Percentiles rank a stretch among this genome's conserved stretches.
Evolutionary conservation across 1,140 invertebrate genomes (phyloP).

Genomic region (Pseudomyrmex dendroicus): DNA sequence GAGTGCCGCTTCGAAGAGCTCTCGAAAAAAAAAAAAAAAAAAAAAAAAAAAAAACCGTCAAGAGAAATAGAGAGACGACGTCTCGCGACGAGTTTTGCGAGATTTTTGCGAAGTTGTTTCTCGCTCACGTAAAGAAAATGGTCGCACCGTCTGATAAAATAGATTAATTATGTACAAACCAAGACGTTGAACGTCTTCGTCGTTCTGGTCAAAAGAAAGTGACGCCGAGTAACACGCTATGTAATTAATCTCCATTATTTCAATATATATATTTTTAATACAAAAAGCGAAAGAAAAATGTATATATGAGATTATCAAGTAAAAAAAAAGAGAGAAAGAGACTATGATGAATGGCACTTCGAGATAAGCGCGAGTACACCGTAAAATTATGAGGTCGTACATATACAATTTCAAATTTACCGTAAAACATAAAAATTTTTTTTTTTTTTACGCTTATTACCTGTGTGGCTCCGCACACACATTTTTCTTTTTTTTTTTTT

Average conservation of each 20-base stretch:
- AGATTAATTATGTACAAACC: slow-evolving; percentile 10
- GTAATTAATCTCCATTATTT: slow-evolving; percentile 47
- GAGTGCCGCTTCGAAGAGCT: slow-evolving; percentile 6
- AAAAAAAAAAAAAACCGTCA: not conserved
- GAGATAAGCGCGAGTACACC: slow-evolving; percentile 44
- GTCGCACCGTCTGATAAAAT: not conserved
- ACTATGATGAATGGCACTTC: slow-evolving; percentile 41
- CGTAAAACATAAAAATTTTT: slow-evolving; percentile 17
- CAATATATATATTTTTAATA: not conserved
- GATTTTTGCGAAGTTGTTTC: too few relatives aligned
- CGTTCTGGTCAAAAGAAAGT: not conserved
- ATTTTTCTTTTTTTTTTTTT: too few relatives aligned
- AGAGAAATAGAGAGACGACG: not conserved
- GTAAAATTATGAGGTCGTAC: slow-evolving; percentile 43
- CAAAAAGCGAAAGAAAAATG: slow-evolving; percentile 29
- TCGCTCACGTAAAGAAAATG: too few relatives aligned
- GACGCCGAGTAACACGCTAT: not conserved
- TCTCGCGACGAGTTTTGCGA: slow-evolving; percentile 40
- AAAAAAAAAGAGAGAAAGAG: not conserved
- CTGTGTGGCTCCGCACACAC: not conserved
- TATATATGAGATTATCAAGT: slow-evolving; percentile 30
- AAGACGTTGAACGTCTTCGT: not conserved
- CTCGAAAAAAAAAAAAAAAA: too few relatives aligned
- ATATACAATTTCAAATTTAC: slow-evolving; percentile 47
- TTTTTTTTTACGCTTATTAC: not conserved